phyloP scores from a whole-genome alignment of 2,888 invertebrate genomes.

The Schizaphis graminum region DNA sequence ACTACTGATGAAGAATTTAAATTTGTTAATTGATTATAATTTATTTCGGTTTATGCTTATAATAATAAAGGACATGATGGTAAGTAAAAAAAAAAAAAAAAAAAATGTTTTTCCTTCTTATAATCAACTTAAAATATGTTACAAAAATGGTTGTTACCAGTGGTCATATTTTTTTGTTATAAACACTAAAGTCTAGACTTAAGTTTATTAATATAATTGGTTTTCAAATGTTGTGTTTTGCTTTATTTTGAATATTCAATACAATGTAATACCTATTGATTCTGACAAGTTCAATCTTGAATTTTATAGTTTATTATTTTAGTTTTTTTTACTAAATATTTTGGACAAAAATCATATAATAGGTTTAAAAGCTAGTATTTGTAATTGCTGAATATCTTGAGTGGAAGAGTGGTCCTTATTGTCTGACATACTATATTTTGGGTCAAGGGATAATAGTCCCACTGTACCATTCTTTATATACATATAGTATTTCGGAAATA shows the following conservation, averaged over 20 bases:
- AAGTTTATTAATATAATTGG: not conserved
- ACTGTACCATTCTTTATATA: no score
- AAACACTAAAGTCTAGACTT: not conserved
- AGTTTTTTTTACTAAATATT: not conserved
- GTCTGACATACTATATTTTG: no score
- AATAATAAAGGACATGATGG: constrained; percentile 53
- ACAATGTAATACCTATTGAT: not conserved
- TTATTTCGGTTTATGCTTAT: constrained; percentile 26
- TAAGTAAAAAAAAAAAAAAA: constrained; percentile 46
- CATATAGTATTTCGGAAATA: no score
- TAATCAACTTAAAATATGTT: not conserved
- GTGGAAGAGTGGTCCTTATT: not conserved
- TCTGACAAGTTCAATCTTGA: not conserved
- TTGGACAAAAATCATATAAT: not conserved
- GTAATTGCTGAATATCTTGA: not conserved
- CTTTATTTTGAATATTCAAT: not conserved
- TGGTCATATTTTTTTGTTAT: not conserved
- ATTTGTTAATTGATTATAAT: not conserved
- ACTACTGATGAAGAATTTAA: not conserved
- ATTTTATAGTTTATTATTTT: not conserved
- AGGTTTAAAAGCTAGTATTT: not conserved
- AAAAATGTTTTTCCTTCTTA: not conserved
- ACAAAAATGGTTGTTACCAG: not conserved
- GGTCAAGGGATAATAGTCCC: no score
- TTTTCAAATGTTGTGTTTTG: not conserved